Conservation (phyloP, 2,888 invertebrate genomes). For the Habroteleia sp. region DNA sequence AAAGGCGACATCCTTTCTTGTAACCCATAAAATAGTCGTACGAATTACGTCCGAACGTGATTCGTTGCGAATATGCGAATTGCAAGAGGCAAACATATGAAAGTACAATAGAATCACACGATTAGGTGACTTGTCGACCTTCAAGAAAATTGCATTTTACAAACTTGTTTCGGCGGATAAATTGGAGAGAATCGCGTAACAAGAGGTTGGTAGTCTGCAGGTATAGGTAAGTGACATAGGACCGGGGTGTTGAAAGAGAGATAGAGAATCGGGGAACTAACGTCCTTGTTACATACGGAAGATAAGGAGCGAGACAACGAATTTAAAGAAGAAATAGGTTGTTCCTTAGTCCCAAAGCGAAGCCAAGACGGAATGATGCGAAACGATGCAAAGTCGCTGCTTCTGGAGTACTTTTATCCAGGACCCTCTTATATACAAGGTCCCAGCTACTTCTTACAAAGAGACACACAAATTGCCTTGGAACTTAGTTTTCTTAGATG, state of each 20-base stretch:
- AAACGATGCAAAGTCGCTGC: slow-evolving; percentile 76
- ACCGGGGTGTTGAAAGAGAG: slow-evolving; percentile 66
- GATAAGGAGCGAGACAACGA: slow-evolving; percentile 59
- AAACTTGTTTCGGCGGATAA: slow-evolving; percentile 83
- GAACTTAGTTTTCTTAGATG: slow-evolving; percentile 79
- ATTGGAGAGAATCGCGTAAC: slow-evolving; percentile 83
- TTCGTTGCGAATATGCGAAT: slow-evolving; percentile 49
- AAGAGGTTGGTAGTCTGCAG: slow-evolving; percentile 73
- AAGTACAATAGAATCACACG: slow-evolving; percentile 71
- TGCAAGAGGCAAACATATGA: slow-evolving; percentile 50
- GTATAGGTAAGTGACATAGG: slow-evolving; percentile 63
- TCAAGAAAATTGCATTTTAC: slow-evolving; percentile 84
- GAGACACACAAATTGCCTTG: slow-evolving; percentile 80
- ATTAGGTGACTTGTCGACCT: slow-evolving; percentile 84
- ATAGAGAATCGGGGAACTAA: slow-evolving; percentile 53
- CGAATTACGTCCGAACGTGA: no score
- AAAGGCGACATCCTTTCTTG: no score
- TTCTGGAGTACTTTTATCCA: slow-evolving; percentile 65
- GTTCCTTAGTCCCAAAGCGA: slow-evolving; percentile 60
- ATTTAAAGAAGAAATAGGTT: slow-evolving; percentile 64
- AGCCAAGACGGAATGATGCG: slow-evolving; percentile 64
- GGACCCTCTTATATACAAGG: slow-evolving; percentile 63
- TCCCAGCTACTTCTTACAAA: slow-evolving; percentile 75
- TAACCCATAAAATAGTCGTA: no score
- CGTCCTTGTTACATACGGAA: slow-evolving; percentile 21